Evolutionary conservation across 2,113 vertebrate genomes (phyloP).

Genomic region (Engraulis encrasicolus): DNA sequence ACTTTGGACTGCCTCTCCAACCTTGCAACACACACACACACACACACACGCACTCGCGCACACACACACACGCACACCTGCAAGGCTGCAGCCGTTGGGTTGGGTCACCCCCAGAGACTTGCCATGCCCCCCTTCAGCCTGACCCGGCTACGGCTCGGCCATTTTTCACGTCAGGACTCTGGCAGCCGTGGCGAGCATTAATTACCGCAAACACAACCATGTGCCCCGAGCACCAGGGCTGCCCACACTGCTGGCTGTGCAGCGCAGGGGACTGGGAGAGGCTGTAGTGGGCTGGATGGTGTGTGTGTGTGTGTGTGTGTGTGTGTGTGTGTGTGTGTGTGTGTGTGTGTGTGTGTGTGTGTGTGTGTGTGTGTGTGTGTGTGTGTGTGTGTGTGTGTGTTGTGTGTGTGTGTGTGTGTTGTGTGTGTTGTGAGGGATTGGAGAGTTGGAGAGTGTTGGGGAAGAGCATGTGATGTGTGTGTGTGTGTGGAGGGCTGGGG

Average conservation of each 20-base stretch:
- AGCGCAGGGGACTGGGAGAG: not conserved
- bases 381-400: not conserved
- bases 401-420: too few species aligned
- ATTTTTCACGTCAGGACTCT: constrained; percentile 4
- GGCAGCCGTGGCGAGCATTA: not conserved
- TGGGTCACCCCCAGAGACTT: constrained; percentile 18
- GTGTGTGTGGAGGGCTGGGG: too few species aligned
- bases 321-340: constrained; percentile 10
- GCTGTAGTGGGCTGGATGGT: not conserved
- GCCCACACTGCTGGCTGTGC: too few species aligned
- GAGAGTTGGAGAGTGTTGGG: not conserved
- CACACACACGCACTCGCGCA: not conserved
- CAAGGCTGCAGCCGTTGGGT: not conserved
- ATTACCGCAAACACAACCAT: constrained; percentile 1
- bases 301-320: constrained; percentile 18
- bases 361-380: not conserved
- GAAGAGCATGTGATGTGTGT: too few species aligned
- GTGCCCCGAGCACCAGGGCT: not conserved
- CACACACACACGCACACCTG: not conserved
- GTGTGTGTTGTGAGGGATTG: too few species aligned
- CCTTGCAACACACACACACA: not conserved
- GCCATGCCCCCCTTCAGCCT: not conserved
- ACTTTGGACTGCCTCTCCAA: not conserved
- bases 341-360: not conserved
- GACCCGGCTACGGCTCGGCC: not conserved